Conservation (phyloP, 2,797 vertebrate genomes). For the Phoebastria nigripes region DNA sequence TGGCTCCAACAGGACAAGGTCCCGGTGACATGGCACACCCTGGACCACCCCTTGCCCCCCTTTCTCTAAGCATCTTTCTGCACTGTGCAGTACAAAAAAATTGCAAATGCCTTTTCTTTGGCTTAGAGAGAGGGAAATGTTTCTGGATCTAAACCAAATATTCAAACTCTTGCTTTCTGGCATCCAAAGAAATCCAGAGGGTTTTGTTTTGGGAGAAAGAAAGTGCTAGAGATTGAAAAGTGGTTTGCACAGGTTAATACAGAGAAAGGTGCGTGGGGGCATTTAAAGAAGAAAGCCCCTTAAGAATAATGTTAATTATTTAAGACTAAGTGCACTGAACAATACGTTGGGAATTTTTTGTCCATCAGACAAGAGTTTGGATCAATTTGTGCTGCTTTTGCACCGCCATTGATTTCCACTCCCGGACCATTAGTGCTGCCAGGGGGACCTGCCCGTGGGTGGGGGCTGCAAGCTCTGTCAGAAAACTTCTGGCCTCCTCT, state of each 20-base stretch:
- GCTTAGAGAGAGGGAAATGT: neutral
- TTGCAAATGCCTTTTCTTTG: neutral
- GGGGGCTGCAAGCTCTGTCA: neutral
- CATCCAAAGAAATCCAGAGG: neutral
- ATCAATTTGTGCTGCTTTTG: neutral
- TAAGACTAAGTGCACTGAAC: neutral
- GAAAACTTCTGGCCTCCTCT: neutral
- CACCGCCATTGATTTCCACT: neutral
- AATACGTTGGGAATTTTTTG: neutral
- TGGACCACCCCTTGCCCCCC: rapidly evolving
- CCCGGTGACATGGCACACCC: rapidly evolving
- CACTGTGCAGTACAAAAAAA: rapidly evolving
- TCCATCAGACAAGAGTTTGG: neutral
- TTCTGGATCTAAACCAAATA: slow-evolving; percentile 8
- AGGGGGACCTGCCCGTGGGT: neutral
- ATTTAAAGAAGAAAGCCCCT: neutral
- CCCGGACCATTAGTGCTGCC: neutral
- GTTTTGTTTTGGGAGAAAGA: neutral
- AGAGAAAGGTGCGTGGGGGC: neutral
- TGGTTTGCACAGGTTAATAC: neutral
- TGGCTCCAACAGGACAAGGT: neutral
- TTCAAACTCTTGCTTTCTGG: neutral
- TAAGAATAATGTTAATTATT: neutral
- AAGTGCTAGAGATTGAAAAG: neutral
- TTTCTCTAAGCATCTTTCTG: neutral